Evolutionary conservation across 2,888 invertebrate genomes (phyloP), one percentile per base, ranked within the genome.

Genomic region (Pedicia rivosa): DNA sequence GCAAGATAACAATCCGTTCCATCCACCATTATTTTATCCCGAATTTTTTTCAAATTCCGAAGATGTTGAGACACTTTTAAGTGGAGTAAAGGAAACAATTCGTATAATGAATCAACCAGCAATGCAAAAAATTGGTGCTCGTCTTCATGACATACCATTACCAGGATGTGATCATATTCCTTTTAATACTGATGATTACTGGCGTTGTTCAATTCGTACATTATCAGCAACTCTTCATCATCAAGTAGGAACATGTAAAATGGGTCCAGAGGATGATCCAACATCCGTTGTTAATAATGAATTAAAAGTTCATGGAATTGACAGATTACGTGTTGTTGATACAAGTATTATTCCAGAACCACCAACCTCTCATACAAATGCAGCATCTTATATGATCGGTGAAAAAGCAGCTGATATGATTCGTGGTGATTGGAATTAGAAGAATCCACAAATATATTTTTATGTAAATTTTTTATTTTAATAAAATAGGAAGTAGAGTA

Each of bases 21-120:
- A 76, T 22, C 71, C 75, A 46, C 87, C 90, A 0, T 59, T 72
- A 10, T 72, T 91, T 46, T 73, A 82, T 47, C 78, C 84, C 0
- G 82, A 88, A 48, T 88, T 88, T 53, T 68, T 87, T 41, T 66
- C 69, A 0, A 69, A 81, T 49, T 70, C 69, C 40, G 52, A 68
- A 16, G 68, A 84, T 47, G 56, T 72, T 1, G 64, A 65, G n/a
- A 70, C 70, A 1, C 57, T 75, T 33, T 54, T 77, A 4, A 66
- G 67, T 12, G 66, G 71, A 0, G 70, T 78, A 27, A 74, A 78
- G 44, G 68, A 72, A 40, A 55, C 71, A 2, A 67, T 77, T 41
- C 61, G 65, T 31, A 52, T 81, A 13, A 60, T 66, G 0, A 50
- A 66, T 26, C 73, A 73, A 2, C 62, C 65, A 2, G 66, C 74